A percentile compares a stretch with the other conserved stretches of the same genome.
Conservation (phyloP, 2,797 vertebrate genomes). For the Poecilia wingei region DNA sequence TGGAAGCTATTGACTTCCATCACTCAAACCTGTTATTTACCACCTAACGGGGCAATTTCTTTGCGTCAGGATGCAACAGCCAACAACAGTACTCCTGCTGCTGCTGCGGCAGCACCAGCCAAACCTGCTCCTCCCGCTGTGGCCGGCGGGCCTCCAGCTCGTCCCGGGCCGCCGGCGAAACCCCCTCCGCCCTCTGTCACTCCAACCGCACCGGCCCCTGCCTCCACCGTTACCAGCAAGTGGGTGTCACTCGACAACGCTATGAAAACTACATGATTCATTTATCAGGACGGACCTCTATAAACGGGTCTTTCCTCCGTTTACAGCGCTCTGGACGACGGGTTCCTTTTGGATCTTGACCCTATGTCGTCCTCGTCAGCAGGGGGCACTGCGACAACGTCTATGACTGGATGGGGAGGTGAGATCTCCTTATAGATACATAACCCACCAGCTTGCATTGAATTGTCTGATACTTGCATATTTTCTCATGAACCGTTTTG, state of each 20-base stretch:
- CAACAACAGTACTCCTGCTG: constrained; percentile 88
- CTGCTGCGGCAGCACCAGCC: constrained; percentile 80
- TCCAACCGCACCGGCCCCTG: constrained; percentile 52
- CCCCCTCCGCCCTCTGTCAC: constrained; percentile 65
- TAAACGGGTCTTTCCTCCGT: constrained; percentile 3
- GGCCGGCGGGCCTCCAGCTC: constrained; percentile 79
- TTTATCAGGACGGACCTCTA: background rate
- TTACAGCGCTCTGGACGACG: constrained; percentile 71
- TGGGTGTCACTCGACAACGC: constrained; percentile 42
- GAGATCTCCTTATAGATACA: constrained; percentile 43
- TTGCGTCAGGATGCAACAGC: constrained; percentile 85
- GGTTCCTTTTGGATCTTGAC: constrained; percentile 76
- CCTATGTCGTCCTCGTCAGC: constrained; percentile 73
- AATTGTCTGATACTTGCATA: background rate
- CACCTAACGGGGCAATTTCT: constrained; percentile 16
- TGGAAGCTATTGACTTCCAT: constrained; percentile 33
- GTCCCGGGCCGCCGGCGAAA: constrained; percentile 67
- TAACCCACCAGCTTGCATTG: background rate
- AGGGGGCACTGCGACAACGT: constrained; percentile 72
- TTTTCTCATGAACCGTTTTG: background rate
- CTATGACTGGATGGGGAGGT: constrained; percentile 94
- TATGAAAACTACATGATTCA: constrained; percentile 8
- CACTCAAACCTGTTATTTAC: constrained; percentile 19
- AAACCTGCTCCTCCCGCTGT: constrained; percentile 82
- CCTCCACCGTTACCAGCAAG: constrained; percentile 52